A percentile compares a stretch with the other conserved stretches of the same genome.
Evolutionary conservation across 2,113 vertebrate genomes (phyloP).

Genomic region (Mormyrus lacerda): DNA sequence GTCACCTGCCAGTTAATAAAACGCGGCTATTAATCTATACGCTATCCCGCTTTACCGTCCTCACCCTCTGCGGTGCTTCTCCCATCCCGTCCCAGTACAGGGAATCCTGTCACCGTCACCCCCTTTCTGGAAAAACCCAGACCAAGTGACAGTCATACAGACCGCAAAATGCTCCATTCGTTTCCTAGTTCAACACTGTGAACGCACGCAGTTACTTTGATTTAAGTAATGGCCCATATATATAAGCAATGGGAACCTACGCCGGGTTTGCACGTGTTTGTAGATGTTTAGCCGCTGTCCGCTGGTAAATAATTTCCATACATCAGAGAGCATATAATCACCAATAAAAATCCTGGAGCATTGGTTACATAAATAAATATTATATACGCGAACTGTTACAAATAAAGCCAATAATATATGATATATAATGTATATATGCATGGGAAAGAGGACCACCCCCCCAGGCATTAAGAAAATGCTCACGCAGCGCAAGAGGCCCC

Average conservation of each 20-base stretch:
- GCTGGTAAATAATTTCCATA: not conserved
- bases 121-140: no score
- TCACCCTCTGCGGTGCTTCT: not conserved
- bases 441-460: not conserved
- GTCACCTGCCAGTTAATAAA: constrained; percentile 18
- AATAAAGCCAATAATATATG: not conserved
- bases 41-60: not conserved
- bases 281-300: not conserved
- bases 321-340: not conserved
- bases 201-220: not conserved
- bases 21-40: constrained; percentile 14
- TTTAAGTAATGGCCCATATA: not conserved
- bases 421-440: no score
- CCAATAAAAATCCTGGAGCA: not conserved
- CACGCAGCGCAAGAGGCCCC: not conserved
- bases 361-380: not conserved
- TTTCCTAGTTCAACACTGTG: not conserved
- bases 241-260: not conserved
- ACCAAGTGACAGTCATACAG: not conserved
- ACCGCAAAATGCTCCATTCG: not conserved
- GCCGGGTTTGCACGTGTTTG: not conserved
- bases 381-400: not conserved
- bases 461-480: not conserved
- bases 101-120: not conserved
- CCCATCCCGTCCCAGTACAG: not conserved